Evolutionary conservation across 2,888 invertebrate species (phyloP).

Genomic region (Sinopyrophorus schimmeli): DNA sequence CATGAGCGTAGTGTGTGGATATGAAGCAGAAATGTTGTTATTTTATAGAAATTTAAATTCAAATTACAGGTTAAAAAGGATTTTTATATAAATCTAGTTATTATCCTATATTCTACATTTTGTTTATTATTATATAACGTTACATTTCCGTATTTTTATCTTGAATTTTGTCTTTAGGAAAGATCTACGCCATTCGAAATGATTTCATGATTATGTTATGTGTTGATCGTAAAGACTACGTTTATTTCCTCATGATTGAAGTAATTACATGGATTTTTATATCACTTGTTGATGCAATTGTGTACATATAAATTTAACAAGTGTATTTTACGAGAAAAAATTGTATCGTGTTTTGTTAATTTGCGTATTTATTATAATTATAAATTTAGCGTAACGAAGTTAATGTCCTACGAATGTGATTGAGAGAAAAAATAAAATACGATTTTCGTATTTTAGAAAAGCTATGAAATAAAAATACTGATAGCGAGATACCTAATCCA

Average conservation of each 20-base stretch:
- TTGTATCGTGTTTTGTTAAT: too few species aligned
- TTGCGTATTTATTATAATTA: too few species aligned
- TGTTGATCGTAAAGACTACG: constrained; percentile 51
- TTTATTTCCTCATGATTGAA: constrained; percentile 49
- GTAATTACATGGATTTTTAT: constrained; percentile 53
- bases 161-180: constrained; percentile 16
- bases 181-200: constrained; percentile 34
- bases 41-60: constrained; percentile 46
- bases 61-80: constrained; percentile 41
- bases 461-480: constrained; percentile 21
- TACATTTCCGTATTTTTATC: constrained; percentile 6
- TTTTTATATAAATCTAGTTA: constrained; percentile 29
- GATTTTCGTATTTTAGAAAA: constrained; percentile 1
- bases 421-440: too few species aligned
- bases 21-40: constrained; percentile 38
- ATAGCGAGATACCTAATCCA: constrained; percentile 47
- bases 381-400: too few species aligned
- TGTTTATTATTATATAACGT: constrained; percentile 2
- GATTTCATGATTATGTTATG: constrained; percentile 50
- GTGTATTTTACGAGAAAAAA: too few species aligned
- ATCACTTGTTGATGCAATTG: constrained; percentile 49
- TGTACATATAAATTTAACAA: too few species aligned
- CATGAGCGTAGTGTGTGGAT: constrained; percentile 46
- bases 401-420: too few species aligned
- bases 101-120: constrained; percentile 18